Conservation (phyloP, 2,113 vertebrate species). For the Megaceryle torquata region DNA sequence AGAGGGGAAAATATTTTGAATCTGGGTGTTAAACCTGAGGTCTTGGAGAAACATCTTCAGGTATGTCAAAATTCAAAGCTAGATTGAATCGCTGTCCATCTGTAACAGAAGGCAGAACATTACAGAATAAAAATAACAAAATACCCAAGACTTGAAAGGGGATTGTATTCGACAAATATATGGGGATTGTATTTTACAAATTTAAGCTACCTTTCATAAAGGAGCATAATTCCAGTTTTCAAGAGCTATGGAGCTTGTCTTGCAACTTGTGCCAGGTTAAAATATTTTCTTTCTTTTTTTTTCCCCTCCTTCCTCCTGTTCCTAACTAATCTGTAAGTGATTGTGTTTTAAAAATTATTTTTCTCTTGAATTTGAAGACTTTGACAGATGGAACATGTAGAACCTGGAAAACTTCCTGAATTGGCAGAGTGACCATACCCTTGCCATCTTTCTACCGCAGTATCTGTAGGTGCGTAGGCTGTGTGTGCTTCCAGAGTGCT, state of each 20-base stretch:
- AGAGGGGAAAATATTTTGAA: not conserved
- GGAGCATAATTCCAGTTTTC: not conserved
- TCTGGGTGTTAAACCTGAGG: not conserved
- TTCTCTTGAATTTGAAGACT: slow-evolving; percentile 44
- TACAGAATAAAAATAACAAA: not conserved
- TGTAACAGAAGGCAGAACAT: not conserved
- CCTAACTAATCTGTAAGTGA: slow-evolving; percentile 10
- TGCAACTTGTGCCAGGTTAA: slow-evolving; percentile 15
- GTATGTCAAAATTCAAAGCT: not conserved
- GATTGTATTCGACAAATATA: not conserved
- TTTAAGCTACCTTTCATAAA: not conserved
- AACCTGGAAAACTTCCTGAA: slow-evolving; percentile 65
- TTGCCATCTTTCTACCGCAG: slow-evolving; percentile 24
- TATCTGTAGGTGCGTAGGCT: slow-evolving; percentile 53
- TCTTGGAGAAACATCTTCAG: not conserved
- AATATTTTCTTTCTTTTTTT: not conserved
- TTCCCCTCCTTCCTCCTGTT: not conserved
- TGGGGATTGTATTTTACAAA: not conserved
- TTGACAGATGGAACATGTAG: slow-evolving; percentile 61
- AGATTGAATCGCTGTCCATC: not conserved
- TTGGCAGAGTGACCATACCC: slow-evolving; percentile 58
- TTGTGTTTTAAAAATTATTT: slow-evolving; percentile 8
- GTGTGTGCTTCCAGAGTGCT: not conserved
- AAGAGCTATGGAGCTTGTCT: not conserved
- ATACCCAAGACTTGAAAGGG: not conserved